phyloP scores from a whole-genome alignment of 2,797 vertebrate species.

The Anniella stebbinsi region DNA sequence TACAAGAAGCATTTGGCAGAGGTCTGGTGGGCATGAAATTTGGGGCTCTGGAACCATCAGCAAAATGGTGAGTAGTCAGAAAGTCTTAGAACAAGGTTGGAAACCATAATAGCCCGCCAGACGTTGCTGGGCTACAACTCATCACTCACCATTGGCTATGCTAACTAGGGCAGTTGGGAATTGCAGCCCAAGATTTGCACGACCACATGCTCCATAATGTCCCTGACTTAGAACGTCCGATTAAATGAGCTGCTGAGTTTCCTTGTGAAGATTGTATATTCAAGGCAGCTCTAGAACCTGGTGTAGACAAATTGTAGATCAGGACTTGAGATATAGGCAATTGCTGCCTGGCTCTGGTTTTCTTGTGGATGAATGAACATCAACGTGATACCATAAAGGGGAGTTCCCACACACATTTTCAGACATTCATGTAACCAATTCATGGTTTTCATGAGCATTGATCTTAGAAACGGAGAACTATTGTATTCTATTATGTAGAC shows the following conservation, averaged over 20 bases:
- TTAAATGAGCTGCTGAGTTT: not conserved
- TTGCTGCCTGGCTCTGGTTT: not conserved
- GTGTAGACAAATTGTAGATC: not conserved
- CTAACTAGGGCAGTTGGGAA: too few relatives aligned
- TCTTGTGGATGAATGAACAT: not conserved
- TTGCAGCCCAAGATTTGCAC: not conserved
- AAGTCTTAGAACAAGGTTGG: not conserved
- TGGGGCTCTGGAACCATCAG: not conserved
- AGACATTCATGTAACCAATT: not conserved
- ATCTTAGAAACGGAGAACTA: not conserved
- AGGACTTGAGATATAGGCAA: not conserved
- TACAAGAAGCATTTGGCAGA: not conserved
- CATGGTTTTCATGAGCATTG: not conserved
- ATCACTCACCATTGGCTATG: not conserved
- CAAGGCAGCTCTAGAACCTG: not conserved
- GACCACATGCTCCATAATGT: not conserved
- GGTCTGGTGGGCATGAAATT: not conserved
- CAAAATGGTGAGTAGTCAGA: not conserved
- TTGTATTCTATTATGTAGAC: too few relatives aligned
- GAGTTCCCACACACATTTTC: not conserved
- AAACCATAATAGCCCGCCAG: not conserved
- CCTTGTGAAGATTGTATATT: not conserved
- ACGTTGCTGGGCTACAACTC: not conserved
- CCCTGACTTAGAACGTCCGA: not conserved
- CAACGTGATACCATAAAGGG: not conserved